Evolutionary conservation across 2,888 invertebrate genomes (phyloP), one percentile per base, ranked within the genome.

Genomic region (Trissolcus brochymenae): DNA sequence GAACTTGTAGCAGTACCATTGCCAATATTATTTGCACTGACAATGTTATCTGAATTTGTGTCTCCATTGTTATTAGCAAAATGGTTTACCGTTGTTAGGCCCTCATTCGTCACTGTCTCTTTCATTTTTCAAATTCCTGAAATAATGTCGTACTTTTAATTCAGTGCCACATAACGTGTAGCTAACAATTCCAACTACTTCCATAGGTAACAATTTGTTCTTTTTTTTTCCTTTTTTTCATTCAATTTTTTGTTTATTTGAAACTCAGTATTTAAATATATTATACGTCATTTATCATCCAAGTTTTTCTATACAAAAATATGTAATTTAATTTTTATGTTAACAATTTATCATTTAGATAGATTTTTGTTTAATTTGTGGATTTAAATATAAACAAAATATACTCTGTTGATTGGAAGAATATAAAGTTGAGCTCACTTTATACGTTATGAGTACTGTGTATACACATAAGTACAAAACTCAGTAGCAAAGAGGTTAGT

Each of bases 41-140:
- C 40, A 55, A 82, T 79, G 73, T 80, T 86, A 40, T 82, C 84
- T 43, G 81, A 82, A 70, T 83, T 84, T 25, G 84, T 57, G 54
- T 87, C 87, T 17, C 86, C 87, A 76, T 87, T 88, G 65, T 88
- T 88, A 75, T 82, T 87, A 55, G 83, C 81, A 79, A 86, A 88
- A 66, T 87, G 83, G 81, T 88, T 87, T 46, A 85, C 86, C 68
- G 84, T 83, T 35, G 85, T 75, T 61, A 80, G 72, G 29, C 83
- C 76, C 77, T 86, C 86, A 49, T 81, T 82, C 29, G 82, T 80
- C 50, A 87, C 75, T 41, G 85, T 83, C 81, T 88, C 88, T 79
- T 87, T 88, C 88, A 88, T 61, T 2, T 88, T 51, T 59, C 70
- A 16, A 7, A 35, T 57, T 54, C 35, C 59, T 71, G 43, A 43